phyloP scores from a whole-genome alignment of 2,797 vertebrate genomes.

The Halcyon smyrnensis region DNA sequence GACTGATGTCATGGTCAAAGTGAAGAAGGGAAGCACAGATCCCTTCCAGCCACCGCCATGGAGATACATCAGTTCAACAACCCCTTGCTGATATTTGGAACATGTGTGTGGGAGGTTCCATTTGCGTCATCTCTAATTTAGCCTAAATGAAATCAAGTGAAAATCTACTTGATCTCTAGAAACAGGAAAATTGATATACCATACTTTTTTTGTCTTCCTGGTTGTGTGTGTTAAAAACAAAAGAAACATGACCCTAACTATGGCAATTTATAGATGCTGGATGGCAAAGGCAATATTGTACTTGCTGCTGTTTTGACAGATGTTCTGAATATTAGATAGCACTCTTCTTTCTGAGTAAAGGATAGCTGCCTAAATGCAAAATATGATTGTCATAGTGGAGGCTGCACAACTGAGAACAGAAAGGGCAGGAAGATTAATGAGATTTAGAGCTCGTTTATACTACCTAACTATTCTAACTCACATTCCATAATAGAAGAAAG shows the following conservation, averaged over 20 bases:
- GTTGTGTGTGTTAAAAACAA: background rate
- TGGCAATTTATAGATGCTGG: background rate
- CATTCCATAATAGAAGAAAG: slow-evolving; percentile 38
- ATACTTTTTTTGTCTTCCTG: no score
- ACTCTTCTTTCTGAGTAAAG: background rate
- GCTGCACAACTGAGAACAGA: slow-evolving; percentile 16
- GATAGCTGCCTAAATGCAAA: background rate
- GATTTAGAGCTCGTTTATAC: slow-evolving; percentile 43
- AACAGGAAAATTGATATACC: background rate
- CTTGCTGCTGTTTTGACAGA: background rate
- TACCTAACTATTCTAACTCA: background rate
- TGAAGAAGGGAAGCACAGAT: background rate
- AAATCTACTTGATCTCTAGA: background rate
- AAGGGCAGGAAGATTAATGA: slow-evolving; percentile 32
- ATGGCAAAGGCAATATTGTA: background rate
- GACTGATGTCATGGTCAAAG: slow-evolving; percentile 12
- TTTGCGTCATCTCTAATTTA: background rate
- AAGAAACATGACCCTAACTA: background rate
- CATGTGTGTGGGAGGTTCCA: background rate
- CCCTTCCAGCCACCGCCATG: background rate
- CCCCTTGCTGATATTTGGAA: background rate
- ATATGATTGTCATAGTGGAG: background rate
- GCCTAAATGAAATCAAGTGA: background rate
- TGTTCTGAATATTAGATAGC: background rate
- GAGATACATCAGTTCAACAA: background rate